Percentiles rank a stretch among this genome's conserved stretches.
Conservation (phyloP, 1,140 invertebrate genomes). For the Triops cancriformis region DNA sequence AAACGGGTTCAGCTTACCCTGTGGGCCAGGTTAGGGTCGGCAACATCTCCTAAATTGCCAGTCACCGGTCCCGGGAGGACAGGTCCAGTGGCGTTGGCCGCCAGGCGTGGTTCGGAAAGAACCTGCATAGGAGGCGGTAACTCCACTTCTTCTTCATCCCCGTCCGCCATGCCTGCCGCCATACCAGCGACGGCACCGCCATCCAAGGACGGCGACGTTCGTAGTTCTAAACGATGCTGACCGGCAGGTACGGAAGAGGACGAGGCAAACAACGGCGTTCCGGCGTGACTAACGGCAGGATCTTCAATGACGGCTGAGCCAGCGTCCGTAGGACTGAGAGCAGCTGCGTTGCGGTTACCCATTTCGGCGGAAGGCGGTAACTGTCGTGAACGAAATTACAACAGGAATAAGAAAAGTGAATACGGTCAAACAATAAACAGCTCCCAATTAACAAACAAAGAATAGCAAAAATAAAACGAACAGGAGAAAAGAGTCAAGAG, state of each 20-base stretch:
- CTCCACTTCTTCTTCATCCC: constrained; percentile 66
- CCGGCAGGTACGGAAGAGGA: background rate
- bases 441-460: too few species aligned
- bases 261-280: background rate
- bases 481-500: too few species aligned
- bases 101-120: constrained; percentile 66
- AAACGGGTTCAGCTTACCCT: background rate
- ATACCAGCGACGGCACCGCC: background rate
- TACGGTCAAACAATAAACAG: too few species aligned
- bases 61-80: constrained; percentile 52
- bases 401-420: background rate
- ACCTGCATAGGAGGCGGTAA: constrained; percentile 92
- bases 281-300: background rate
- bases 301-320: background rate
- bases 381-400: background rate
- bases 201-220: background rate
- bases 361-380: background rate
- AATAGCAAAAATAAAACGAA: too few species aligned
- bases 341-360: background rate
- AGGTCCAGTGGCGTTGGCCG: constrained; percentile 46
- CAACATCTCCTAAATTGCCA: constrained; percentile 33
- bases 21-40: constrained; percentile 11
- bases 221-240: background rate
- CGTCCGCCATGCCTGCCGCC: constrained; percentile 17
- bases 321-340: background rate